phyloP scores from a whole-genome alignment of 2,888 invertebrate species.

The Melipona bicolor region DNA sequence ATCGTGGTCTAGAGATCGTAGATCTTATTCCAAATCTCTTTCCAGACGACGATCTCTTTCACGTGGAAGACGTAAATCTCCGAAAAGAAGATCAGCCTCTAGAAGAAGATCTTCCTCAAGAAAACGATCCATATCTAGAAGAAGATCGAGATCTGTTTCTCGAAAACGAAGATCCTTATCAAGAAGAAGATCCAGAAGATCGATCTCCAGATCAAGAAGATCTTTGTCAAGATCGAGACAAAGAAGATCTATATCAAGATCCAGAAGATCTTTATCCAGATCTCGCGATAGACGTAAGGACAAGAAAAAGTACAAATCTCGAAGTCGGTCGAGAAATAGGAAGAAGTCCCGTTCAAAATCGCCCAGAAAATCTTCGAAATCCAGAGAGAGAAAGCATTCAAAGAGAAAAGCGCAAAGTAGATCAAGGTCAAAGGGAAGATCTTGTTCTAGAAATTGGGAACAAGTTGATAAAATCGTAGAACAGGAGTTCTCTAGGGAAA shows the following conservation, averaged over 20 bases:
- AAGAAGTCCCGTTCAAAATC: slow-evolving; percentile 79
- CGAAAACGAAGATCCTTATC: slow-evolving; percentile 76
- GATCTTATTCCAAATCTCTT: slow-evolving; percentile 72
- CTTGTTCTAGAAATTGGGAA: slow-evolving; percentile 80
- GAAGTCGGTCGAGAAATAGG: slow-evolving; percentile 79
- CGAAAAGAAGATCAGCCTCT: slow-evolving; percentile 76
- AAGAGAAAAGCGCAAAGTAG: slow-evolving; percentile 79
- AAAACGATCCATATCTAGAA: slow-evolving; percentile 67
- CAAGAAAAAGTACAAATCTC: slow-evolving; percentile 81
- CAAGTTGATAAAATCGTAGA: slow-evolving; percentile 73
- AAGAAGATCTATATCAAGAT: slow-evolving; percentile 68
- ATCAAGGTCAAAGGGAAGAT: slow-evolving; percentile 73
- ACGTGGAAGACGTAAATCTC: slow-evolving; percentile 71
- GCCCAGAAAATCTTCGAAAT: slow-evolving; percentile 76
- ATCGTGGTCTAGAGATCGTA: slow-evolving; percentile 77
- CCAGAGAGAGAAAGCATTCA: slow-evolving; percentile 81
- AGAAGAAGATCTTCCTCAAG: slow-evolving; percentile 73
- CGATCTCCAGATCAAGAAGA: slow-evolving; percentile 73
- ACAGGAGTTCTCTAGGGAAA: slow-evolving; percentile 71
- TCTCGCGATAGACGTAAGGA: slow-evolving; percentile 78
- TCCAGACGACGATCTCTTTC: slow-evolving; percentile 77
- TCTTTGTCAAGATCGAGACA: slow-evolving; percentile 71
- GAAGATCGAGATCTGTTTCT: slow-evolving; percentile 73
- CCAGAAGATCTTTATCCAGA: slow-evolving; percentile 71
- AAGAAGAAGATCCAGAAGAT: slow-evolving; percentile 72